Percentiles rank a stretch among this genome's conserved stretches.
phyloP scores from a whole-genome alignment of 2,888 invertebrate species.

The Eupithecia dodoneata region DNA sequence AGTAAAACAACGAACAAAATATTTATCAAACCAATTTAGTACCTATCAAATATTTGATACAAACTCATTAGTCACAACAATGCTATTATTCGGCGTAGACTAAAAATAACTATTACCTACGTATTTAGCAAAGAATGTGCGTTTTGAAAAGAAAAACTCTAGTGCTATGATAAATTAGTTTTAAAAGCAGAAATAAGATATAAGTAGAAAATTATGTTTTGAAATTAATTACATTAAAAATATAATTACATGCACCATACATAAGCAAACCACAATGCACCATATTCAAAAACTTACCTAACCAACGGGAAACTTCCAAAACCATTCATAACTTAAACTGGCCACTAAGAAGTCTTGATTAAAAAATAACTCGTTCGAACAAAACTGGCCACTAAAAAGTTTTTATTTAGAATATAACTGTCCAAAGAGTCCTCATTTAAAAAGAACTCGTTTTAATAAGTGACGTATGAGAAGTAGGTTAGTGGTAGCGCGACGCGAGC shows the following conservation, averaged over 20 bases:
- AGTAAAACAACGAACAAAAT: background rate
- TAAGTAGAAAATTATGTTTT: background rate
- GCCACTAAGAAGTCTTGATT: background rate
- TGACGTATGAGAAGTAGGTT: slow-evolving; percentile 59
- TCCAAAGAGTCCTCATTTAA: slow-evolving; percentile 52
- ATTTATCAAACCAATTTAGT: background rate
- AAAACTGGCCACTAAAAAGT: background rate
- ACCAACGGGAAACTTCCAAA: slow-evolving; percentile 47
- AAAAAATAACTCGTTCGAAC: background rate
- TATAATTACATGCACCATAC: background rate
- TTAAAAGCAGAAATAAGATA: background rate
- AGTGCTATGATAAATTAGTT: background rate
- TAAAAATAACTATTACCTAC: background rate
- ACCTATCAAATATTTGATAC: background rate
- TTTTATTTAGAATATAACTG: slow-evolving; percentile 31
- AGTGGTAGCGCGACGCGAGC: slow-evolving; percentile 65
- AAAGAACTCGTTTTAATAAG: slow-evolving; percentile 46
- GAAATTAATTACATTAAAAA: background rate
- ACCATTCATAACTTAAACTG: slow-evolving; percentile 52
- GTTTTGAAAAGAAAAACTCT: background rate
- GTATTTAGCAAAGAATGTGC: background rate
- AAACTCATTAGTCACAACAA: background rate
- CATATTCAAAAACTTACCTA: slow-evolving; percentile 50
- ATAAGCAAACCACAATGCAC: background rate
- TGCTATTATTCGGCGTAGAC: background rate